Evolutionary conservation across 2,888 invertebrate species (phyloP).

Genomic region (Xylota sylvarum): DNA sequence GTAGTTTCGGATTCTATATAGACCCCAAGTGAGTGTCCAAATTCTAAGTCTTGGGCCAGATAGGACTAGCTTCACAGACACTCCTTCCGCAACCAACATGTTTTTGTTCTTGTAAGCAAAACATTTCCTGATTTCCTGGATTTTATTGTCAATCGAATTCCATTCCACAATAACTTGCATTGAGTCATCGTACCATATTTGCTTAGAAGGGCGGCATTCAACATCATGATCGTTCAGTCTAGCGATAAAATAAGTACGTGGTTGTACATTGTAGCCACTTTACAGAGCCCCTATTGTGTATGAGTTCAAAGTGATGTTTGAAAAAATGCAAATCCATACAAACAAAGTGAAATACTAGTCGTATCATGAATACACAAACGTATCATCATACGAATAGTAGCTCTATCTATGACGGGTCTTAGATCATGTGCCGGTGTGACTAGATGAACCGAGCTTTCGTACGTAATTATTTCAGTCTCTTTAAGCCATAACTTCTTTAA

Average conservation of each 20-base stretch:
- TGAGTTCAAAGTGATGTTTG: neutral
- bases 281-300: neutral
- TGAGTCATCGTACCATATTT: neutral
- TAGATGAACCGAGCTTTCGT: conserved; percentile 10
- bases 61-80: too few relatives aligned
- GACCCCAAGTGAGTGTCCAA: too few relatives aligned
- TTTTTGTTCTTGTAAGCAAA: too few relatives aligned
- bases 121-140: neutral
- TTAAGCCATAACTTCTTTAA: neutral
- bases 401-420: neutral
- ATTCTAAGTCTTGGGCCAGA: too few relatives aligned
- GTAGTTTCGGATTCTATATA: too few relatives aligned
- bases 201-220: neutral
- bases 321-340: neutral
- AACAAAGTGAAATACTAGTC: neutral
- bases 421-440: conserved; percentile 11
- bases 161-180: neutral
- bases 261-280: neutral
- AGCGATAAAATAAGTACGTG: neutral
- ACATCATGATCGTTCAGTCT: neutral
- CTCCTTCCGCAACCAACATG: too few relatives aligned
- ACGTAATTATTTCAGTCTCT: conserved; percentile 9
- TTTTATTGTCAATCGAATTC: neutral
- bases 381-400: neutral
- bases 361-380: neutral